phyloP scores from a whole-genome alignment of 2,797 vertebrate species.

The Gallinago solitaria region DNA sequence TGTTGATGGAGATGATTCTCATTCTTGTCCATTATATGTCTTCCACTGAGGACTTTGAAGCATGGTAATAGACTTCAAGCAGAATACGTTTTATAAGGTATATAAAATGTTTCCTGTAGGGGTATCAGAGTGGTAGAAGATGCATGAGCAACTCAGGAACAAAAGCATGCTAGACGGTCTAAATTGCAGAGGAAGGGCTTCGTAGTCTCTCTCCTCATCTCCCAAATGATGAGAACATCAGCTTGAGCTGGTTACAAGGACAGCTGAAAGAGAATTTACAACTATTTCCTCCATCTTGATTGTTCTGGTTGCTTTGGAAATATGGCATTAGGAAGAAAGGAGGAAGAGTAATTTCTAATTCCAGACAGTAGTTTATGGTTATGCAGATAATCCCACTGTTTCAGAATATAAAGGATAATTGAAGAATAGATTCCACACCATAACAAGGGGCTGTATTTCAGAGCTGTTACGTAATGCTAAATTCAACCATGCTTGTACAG shows the following conservation, averaged over 20 bases:
- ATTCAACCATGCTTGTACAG: neutral
- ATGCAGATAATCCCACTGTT: neutral
- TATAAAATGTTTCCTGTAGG: neutral
- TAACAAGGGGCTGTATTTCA: neutral
- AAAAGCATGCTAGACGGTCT: neutral
- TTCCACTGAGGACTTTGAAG: neutral
- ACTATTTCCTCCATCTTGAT: neutral
- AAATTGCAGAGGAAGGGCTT: neutral
- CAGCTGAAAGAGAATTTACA: neutral
- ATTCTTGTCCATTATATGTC: neutral
- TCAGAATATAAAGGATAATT: neutral
- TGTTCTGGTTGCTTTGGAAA: neutral
- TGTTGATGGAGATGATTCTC: neutral
- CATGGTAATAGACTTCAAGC: neutral
- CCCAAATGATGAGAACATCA: neutral
- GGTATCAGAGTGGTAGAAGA: neutral
- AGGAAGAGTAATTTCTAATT: neutral
- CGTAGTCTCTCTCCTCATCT: neutral
- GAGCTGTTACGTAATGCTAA: neutral
- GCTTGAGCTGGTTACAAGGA: neutral
- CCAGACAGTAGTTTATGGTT: neutral
- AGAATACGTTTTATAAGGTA: neutral
- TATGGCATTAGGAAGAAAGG: neutral
- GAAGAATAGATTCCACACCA: neutral
- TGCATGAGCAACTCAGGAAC: neutral